phyloP scores from a whole-genome alignment of 2,888 invertebrate species.

The Empis livida region DNA sequence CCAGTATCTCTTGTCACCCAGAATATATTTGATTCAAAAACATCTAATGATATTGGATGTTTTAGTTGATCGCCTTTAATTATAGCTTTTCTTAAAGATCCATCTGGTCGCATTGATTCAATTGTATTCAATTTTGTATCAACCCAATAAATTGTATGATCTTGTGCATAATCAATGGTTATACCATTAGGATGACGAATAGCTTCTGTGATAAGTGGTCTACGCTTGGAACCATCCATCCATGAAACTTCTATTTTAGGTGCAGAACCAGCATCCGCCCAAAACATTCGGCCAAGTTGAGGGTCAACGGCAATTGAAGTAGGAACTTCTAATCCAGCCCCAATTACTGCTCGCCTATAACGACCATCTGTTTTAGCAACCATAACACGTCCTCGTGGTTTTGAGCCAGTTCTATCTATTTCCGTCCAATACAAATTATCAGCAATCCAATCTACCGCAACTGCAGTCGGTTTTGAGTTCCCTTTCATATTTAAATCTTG shows the following conservation, averaged over 20 bases:
- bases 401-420: constrained; percentile 57
- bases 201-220: constrained; percentile 65
- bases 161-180: constrained; percentile 80
- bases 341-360: constrained; percentile 68
- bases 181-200: constrained; percentile 81
- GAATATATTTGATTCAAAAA: constrained; percentile 85
- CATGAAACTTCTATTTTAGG: constrained; percentile 91
- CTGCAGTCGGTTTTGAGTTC: constrained; percentile 69
- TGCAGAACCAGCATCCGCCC: constrained; percentile 83
- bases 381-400: constrained; percentile 69
- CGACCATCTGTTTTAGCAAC: constrained; percentile 82
- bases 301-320: constrained; percentile 83
- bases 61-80: constrained; percentile 58
- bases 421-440: constrained; percentile 94
- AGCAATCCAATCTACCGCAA: constrained; percentile 89
- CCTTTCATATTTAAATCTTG: constrained; percentile 80
- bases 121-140: constrained; percentile 87
- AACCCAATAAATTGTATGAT: constrained; percentile 87
- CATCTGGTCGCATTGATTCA: constrained; percentile 74
- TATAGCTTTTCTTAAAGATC: constrained; percentile 57
- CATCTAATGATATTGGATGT: constrained; percentile 78
- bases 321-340: constrained; percentile 69
- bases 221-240: constrained; percentile 91
- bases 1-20: constrained; percentile 89
- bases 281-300: constrained; percentile 74